Evolutionary conservation across 2,113 vertebrate species (phyloP).

Genomic region (Eurystomus gularis): DNA sequence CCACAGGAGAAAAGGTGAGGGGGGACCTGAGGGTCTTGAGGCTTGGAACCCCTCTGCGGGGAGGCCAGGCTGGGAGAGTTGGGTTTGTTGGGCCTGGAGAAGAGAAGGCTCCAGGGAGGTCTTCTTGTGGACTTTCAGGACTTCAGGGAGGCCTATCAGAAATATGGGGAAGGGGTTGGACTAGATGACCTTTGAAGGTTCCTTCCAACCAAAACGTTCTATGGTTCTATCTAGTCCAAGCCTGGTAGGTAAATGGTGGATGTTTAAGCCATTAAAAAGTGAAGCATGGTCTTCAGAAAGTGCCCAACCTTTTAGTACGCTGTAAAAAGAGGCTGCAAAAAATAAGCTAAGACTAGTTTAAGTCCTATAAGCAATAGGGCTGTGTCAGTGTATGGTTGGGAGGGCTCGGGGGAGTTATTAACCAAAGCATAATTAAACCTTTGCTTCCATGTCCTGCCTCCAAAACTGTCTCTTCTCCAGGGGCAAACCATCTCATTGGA

Average conservation of each 20-base stretch:
- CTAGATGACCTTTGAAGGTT: no score
- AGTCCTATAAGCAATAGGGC: no score
- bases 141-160: no score
- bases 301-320: no score
- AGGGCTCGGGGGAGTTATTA: background rate
- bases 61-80: no score
- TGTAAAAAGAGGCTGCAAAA: background rate
- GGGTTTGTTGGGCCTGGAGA: no score
- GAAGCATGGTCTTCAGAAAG: background rate
- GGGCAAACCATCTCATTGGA: rapidly evolving
- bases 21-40: no score
- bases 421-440: background rate
- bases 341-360: background rate
- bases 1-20: background rate
- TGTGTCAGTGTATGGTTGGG: background rate
- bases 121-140: no score
- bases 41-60: no score
- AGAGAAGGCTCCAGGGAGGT: no score
- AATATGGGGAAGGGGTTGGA: no score
- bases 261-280: background rate
- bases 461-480: background rate
- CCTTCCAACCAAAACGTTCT: no score
- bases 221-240: background rate
- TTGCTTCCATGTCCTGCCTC: background rate
- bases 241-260: background rate